Conservation (phyloP, 1,140 invertebrate genomes). For the Neotoxoptera formosana region DNA sequence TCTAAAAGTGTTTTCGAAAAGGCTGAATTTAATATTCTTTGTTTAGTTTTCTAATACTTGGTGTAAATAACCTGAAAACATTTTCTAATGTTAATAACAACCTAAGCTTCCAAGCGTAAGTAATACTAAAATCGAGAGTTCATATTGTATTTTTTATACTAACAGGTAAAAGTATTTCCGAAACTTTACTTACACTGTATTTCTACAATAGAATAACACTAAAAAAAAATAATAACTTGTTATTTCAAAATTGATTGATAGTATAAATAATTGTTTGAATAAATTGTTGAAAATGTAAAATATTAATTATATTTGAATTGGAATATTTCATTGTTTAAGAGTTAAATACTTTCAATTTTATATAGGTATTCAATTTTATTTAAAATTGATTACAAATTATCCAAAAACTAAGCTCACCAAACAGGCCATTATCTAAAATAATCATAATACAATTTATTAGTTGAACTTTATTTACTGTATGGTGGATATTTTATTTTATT, state of each 20-base stretch:
- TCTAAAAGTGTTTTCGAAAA: neutral
- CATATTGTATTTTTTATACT: neutral
- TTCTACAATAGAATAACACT: neutral
- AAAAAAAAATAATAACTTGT: neutral
- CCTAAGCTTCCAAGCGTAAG: too few species aligned
- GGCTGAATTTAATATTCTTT: neutral
- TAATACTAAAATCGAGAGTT: neutral
- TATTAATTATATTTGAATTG: neutral
- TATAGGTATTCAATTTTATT: neutral
- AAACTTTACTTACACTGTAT: neutral
- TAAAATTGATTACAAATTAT: neutral
- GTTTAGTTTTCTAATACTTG: neutral
- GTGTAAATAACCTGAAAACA: neutral
- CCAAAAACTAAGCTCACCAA: too few species aligned
- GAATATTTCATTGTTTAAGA: too few species aligned
- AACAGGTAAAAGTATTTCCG: neutral
- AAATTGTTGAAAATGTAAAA: neutral
- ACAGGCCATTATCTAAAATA: neutral
- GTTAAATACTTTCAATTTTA: neutral
- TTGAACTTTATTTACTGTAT: neutral
- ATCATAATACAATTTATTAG: neutral
- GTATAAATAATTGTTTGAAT: too few species aligned
- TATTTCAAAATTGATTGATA: neutral
- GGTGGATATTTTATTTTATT: neutral
- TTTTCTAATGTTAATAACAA: neutral